A percentile compares a stretch with the other conserved stretches of the same genome.
phyloP scores from a whole-genome alignment of 2,888 invertebrate species.

The Drosophila pseudotakahashii region DNA sequence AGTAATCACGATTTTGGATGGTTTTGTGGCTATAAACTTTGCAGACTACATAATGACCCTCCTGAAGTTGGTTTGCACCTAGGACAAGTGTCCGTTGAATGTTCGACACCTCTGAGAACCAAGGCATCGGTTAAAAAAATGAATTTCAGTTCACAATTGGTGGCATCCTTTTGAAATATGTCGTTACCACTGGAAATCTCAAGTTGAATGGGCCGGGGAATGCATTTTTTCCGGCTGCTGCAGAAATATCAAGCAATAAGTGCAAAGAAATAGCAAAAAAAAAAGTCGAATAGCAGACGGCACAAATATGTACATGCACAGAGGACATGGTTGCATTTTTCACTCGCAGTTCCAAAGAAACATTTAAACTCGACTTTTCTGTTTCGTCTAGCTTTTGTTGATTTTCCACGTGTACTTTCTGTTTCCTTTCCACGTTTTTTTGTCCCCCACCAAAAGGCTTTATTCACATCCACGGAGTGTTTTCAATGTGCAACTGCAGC shows the following conservation, averaged over 20 bases:
- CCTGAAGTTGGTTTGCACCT: background rate
- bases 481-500: conserved; percentile 37
- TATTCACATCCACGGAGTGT: conserved; percentile 19
- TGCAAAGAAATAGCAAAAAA: conserved; percentile 18
- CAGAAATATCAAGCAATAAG: conserved; percentile 20
- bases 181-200: conserved; percentile 41
- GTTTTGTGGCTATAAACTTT: background rate
- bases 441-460: conserved; percentile 21
- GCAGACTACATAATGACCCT: conserved; percentile 5
- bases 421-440: conserved; percentile 23
- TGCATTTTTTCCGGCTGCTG: conserved; percentile 29
- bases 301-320: conserved; percentile 30
- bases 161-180: conserved; percentile 34
- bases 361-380: conserved; percentile 43
- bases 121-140: conserved; percentile 7
- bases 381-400: conserved; percentile 41
- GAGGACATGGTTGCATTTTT: conserved; percentile 44
- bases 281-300: conserved; percentile 23
- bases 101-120: conserved; percentile 19
- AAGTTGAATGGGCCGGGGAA: conserved; percentile 37
- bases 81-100: conserved; percentile 9
- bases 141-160: conserved; percentile 25
- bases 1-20: background rate
- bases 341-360: conserved; percentile 42
- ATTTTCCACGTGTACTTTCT: conserved; percentile 24